Percentiles rank a stretch among this genome's conserved stretches.
Evolutionary conservation across 2,888 invertebrate species (phyloP).

Genomic region (Aspidiotus rigidus): DNA sequence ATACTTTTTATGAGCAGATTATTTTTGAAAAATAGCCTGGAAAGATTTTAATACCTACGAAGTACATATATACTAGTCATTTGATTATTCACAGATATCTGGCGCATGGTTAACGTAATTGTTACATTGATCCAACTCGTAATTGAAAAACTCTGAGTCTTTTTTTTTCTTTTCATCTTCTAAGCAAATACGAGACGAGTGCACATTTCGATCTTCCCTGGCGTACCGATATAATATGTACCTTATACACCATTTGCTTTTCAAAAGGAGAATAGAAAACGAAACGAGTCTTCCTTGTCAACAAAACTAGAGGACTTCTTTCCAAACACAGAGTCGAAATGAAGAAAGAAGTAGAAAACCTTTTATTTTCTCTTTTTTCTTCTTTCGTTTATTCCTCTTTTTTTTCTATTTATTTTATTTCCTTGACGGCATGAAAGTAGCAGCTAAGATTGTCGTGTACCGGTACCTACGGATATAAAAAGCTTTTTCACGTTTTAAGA

Average conservation of each 20-base stretch:
- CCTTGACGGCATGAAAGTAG: neutral
- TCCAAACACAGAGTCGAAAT: conserved; percentile 16
- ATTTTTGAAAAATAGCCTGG: no score
- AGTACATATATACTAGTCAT: no score
- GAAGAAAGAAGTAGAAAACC: conserved; percentile 9
- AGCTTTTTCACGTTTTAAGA: conserved; percentile 30
- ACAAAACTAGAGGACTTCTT: conserved; percentile 11
- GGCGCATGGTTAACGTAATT: no score
- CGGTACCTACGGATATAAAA: conserved; percentile 9
- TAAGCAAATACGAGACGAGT: no score
- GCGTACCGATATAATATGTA: no score
- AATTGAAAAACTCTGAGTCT: no score
- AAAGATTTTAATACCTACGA: no score
- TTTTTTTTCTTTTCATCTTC: no score
- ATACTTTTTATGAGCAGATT: no score
- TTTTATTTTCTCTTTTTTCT: neutral
- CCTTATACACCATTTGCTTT: conserved; percentile 19
- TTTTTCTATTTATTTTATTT: conserved; percentile 12
- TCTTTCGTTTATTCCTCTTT: neutral
- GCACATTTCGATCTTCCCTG: no score
- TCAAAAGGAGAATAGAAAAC: conserved; percentile 10
- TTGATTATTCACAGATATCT: no score
- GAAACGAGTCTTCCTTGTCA: conserved; percentile 22
- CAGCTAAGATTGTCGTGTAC: neutral
- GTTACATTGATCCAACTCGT: no score